Conservation (phyloP, 2,888 invertebrate genomes). For the Conchocele bisecta region DNA sequence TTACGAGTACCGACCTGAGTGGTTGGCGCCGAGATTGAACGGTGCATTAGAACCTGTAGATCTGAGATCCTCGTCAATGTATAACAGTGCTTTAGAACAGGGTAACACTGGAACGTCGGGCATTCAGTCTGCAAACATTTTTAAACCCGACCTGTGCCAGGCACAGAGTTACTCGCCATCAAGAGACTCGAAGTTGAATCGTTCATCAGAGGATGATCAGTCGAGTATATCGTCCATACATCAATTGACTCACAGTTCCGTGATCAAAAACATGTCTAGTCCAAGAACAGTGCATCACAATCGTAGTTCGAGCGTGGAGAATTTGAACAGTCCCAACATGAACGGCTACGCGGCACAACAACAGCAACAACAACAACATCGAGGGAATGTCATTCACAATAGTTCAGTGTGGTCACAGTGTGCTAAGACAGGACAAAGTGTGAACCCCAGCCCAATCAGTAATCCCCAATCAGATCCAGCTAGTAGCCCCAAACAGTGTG, state of each 20-base stretch:
- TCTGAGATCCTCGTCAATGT: constrained; percentile 70
- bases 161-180: constrained; percentile 50
- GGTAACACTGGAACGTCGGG: constrained; percentile 60
- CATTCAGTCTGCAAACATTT: constrained; percentile 60
- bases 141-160: constrained; percentile 62
- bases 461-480: constrained; percentile 62
- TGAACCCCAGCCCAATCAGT: constrained; percentile 64
- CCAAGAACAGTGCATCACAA: constrained; percentile 54
- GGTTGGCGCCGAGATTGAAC: constrained; percentile 72
- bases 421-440: constrained; percentile 58
- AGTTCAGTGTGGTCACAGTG: constrained; percentile 65
- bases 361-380: constrained; percentile 41
- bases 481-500: constrained; percentile 62
- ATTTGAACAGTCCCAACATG: constrained; percentile 60
- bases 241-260: constrained; percentile 66
- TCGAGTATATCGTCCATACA: constrained; percentile 34
- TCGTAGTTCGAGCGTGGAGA: constrained; percentile 60
- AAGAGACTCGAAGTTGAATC: constrained; percentile 59
- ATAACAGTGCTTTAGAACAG: constrained; percentile 67
- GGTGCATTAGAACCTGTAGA: constrained; percentile 75
- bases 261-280: constrained; percentile 71
- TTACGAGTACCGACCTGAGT: constrained; percentile 68
- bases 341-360: constrained; percentile 48
- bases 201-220: constrained; percentile 52
- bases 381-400: constrained; percentile 65